These are phyloP conservation scores for Hippocampus barbouri DNA, from an alignment of 2,113 vertebrate genomes.

Conservation along the genomic window DNA sequence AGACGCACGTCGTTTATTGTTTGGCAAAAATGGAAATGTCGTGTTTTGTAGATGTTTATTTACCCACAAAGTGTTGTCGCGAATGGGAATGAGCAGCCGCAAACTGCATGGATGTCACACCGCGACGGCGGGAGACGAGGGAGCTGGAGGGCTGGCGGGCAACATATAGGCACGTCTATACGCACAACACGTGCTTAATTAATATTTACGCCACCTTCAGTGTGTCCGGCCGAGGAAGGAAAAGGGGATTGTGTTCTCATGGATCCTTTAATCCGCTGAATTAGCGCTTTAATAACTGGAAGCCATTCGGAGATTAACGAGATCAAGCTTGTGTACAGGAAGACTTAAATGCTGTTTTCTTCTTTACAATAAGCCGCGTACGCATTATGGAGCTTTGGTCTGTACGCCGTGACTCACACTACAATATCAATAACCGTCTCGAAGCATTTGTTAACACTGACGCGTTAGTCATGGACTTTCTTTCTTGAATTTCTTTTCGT, in stretches of 20 bases:
- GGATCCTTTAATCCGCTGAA: slow-evolving; percentile 71
- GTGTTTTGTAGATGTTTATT: slow-evolving; percentile 16
- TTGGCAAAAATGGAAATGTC: slow-evolving; percentile 34
- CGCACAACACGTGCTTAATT: slow-evolving; percentile 56
- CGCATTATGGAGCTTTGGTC: neutral
- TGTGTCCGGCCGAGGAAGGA: slow-evolving; percentile 51
- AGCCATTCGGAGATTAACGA: slow-evolving; percentile 74
- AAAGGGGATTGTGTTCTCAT: slow-evolving; percentile 68
- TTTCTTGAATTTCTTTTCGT: neutral
- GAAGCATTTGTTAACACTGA: neutral
- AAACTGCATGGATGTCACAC: neutral
- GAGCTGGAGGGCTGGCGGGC: neutral
- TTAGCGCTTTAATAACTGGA: slow-evolving; percentile 75
- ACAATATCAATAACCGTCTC: neutral
- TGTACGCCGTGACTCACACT: neutral
- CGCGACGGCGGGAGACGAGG: neutral
- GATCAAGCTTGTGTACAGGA: slow-evolving; percentile 71
- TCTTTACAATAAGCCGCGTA: neutral
- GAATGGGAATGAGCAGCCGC: slow-evolving; percentile 25
- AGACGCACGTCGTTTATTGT: slow-evolving; percentile 25
- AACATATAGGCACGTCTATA: slow-evolving; percentile 21
- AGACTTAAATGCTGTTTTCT: slow-evolving; percentile 60
- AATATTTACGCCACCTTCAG: slow-evolving; percentile 72
- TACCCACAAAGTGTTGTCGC: slow-evolving; percentile 10
- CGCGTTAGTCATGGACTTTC: neutral